Evolutionary conservation across 92 coral and sea anemone species (phyloP), one percentile per base, ranked within the genome.

Genomic region (Bergia sp.): DNA sequence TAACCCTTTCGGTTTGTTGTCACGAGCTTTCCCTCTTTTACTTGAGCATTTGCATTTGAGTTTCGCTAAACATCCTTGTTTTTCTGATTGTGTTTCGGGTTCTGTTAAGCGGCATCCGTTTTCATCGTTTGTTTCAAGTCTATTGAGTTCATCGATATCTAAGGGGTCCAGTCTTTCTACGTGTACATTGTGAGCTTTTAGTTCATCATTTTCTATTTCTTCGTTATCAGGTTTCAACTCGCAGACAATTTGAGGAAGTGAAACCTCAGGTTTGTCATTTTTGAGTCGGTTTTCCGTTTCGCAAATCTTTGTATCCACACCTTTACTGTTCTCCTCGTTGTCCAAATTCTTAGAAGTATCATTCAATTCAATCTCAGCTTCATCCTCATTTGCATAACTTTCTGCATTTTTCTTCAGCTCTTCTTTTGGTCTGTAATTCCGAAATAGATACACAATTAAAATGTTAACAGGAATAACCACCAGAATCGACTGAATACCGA

Each of bases 401-500:
- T 12, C 58, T 7, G 40, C 83, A 18, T 39, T 41, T 16, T 38
- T 50, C 18, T 69, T 23, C 40, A 11, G 29, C 47, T 86, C 85
- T 61, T 40, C 6, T 67, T 88, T 92, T 21, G 89, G 71, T 49
- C 77, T 82, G 12, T 93, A 94, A 80, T 90, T 90, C 76, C 96
- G 85, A 67, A 94, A 94, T 18, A 91, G 43, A 41, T 89, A 88
- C 37, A 91, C 96, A 39, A 92, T 93, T 64, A 94, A 37, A 18
- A 94, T 20, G 80, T 94, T 94, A 15, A 94, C 80, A 38, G 96
- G 96, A n/a, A 92, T 47, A 8, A 87, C 92, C 73, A 94, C 82
- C 64, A 94, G 53, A 77, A 89, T 90, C 66, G 94, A 86, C 76
- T 94, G 91, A 61, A 94, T 89, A 8, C 88, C 95, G 40, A 94